phyloP scores from a whole-genome alignment of 2,113 vertebrate species.

The Terrapene triunguis region DNA sequence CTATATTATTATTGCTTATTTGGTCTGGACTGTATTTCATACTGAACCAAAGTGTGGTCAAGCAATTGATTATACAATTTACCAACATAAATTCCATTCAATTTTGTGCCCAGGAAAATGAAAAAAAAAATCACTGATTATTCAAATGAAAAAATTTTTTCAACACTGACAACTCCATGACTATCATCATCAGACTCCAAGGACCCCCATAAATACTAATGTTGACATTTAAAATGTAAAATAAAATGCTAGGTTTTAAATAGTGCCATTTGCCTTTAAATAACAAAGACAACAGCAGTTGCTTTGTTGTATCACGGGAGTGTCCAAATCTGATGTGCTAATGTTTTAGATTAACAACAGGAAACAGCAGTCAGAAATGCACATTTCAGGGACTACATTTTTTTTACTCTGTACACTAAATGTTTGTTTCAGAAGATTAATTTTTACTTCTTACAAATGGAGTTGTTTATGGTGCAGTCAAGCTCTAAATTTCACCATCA shows the following conservation, averaged over 20 bases:
- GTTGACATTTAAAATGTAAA: background rate
- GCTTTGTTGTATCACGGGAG: background rate
- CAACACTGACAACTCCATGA: background rate
- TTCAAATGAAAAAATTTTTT: background rate
- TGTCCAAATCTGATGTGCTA: background rate
- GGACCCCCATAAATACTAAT: background rate
- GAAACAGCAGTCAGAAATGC: accelerated
- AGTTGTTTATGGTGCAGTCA: conserved; percentile 1
- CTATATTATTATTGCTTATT: too few species aligned
- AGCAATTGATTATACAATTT: background rate
- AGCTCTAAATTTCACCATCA: background rate
- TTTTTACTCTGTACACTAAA: background rate
- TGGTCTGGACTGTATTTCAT: too few species aligned
- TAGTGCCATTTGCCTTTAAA: background rate
- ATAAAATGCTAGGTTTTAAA: background rate
- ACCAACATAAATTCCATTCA: too few species aligned
- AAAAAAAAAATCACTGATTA: background rate
- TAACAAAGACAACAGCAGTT: background rate
- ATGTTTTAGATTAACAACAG: background rate
- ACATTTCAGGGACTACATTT: accelerated
- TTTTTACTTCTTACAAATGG: background rate
- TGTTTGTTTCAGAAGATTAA: background rate
- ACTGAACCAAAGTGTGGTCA: background rate
- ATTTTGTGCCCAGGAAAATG: background rate
- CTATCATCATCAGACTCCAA: background rate